Evolutionary conservation across 64 coral and sea anemone genomes (phyloP).

Genomic region (Acropora tenuis): DNA sequence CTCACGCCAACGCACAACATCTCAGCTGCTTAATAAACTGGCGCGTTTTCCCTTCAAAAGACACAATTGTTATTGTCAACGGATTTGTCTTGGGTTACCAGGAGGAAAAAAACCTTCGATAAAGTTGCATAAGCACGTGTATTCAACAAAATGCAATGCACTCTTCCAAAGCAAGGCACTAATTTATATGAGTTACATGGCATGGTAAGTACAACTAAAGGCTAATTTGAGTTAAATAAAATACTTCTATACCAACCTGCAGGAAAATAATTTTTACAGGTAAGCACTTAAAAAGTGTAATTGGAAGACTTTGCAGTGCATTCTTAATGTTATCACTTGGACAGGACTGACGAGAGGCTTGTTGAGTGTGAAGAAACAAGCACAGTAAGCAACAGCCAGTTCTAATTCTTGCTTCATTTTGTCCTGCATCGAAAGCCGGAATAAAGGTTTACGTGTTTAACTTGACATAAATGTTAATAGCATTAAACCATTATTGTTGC

Average conservation of each 20-base stretch:
- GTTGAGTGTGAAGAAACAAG: neutral
- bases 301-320: neutral
- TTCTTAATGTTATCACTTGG: neutral
- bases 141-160: neutral
- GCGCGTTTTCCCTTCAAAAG: neutral
- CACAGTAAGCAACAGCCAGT: neutral
- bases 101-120: neutral
- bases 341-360: neutral
- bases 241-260: neutral
- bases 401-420: neutral
- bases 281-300: neutral
- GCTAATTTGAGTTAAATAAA: too few relatives aligned
- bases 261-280: neutral
- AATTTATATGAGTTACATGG: too few relatives aligned
- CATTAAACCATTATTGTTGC: neutral
- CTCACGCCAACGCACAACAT: neutral
- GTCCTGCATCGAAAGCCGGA: neutral
- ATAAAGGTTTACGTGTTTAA: neutral
- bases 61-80: slow-evolving; percentile 4
- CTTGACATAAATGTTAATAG: neutral
- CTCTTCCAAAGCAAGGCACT: neutral
- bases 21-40: neutral
- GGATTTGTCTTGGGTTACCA: neutral
- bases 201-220: too few relatives aligned
- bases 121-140: slow-evolving; percentile 7